phyloP scores from a whole-genome alignment of 2,113 vertebrate genomes.

The Circaetus gallicus region DNA sequence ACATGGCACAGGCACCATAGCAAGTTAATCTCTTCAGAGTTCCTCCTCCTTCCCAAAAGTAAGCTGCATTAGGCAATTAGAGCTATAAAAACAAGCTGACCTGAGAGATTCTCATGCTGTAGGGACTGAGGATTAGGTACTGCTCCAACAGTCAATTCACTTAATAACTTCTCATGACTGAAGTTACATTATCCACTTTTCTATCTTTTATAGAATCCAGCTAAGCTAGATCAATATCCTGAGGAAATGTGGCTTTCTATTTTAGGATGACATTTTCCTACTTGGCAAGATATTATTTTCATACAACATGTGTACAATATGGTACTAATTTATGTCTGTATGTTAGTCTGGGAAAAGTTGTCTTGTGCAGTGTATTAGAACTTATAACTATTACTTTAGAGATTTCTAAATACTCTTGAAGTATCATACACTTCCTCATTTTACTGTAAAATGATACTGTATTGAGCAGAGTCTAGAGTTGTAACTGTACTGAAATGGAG shows the following conservation, averaged over 20 bases:
- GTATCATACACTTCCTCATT: not conserved
- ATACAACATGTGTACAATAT: constrained; percentile 51
- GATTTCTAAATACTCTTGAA: constrained; percentile 33
- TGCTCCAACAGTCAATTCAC: not conserved
- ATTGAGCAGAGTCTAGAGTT: not conserved
- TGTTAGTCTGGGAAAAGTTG: constrained; percentile 47
- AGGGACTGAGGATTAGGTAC: not conserved
- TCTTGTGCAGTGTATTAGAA: constrained; percentile 24
- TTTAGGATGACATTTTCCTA: constrained; percentile 62
- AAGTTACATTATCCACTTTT: constrained; percentile 42
- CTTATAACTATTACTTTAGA: constrained; percentile 49
- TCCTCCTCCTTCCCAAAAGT: not conserved
- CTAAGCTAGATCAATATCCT: constrained; percentile 53
- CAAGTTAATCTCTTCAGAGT: not conserved
- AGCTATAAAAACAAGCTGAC: constrained; percentile 1
- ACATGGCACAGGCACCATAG: not conserved
- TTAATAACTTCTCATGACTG: constrained; percentile 23
- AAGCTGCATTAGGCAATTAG: not conserved
- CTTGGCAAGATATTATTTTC: constrained; percentile 60
- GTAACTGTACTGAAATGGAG: not conserved
- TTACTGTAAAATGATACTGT: constrained; percentile 18
- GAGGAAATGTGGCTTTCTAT: constrained; percentile 63
- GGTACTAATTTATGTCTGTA: constrained; percentile 58
- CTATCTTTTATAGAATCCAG: constrained; percentile 11
- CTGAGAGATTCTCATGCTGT: not conserved